Conservation (phyloP, 2,113 vertebrate species). For the Crotalus horridus region DNA sequence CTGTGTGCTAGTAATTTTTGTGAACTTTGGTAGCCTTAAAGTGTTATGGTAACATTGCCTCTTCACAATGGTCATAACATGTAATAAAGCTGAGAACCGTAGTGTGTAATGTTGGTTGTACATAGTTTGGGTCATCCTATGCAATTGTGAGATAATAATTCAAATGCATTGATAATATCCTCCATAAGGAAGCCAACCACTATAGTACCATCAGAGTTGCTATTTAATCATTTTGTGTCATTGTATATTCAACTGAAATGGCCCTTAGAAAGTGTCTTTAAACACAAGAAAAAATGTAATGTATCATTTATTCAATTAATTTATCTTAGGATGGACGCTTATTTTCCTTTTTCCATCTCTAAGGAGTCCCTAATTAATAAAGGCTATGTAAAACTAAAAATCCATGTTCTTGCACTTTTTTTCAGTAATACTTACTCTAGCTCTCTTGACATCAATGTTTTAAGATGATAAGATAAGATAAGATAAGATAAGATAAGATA, state of each 20-base stretch:
- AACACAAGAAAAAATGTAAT: slow-evolving; percentile 8
- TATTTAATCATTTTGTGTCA: background rate
- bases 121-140: background rate
- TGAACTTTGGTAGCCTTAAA: background rate
- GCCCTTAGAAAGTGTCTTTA: background rate
- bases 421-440: background rate
- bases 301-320: slow-evolving; percentile 43
- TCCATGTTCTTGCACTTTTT: background rate
- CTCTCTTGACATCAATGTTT: background rate
- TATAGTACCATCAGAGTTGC: background rate
- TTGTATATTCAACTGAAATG: background rate
- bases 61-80: background rate
- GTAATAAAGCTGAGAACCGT: background rate
- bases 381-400: background rate
- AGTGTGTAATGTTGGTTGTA: background rate
- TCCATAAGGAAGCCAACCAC: background rate
- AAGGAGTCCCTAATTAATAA: background rate
- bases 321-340: background rate
- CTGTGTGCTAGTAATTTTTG: background rate
- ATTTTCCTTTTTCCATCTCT: background rate
- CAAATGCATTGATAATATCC: background rate
- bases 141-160: background rate
- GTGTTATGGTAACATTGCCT: background rate
- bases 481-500: too few relatives aligned
- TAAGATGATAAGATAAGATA: too few relatives aligned